Evolutionary conservation across 2,113 vertebrate species (phyloP), one percentile per base, ranked within the genome.

Genomic region (Myxocyprinus asiaticus): DNA sequence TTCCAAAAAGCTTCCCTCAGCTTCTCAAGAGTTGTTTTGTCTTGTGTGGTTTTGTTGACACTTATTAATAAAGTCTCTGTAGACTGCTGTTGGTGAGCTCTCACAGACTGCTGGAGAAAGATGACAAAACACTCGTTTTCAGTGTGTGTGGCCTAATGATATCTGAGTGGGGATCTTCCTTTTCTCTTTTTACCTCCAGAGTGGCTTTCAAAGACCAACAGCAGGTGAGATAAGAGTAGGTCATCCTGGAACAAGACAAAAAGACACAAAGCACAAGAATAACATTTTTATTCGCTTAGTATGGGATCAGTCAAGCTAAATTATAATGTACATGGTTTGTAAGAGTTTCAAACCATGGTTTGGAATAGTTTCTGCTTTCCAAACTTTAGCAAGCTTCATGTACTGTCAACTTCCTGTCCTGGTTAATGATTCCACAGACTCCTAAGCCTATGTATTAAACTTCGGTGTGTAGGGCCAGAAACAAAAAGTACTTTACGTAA

Each of bases 161-260:
- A 91, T 90, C 86, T 83, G 86, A 89, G 85, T 81, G 9, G 53
- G 87, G 83, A 88, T 91, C 88, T 79, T 88, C 80, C 74, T 56
- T 72, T 6, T 48, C 67, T 69, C 74, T 62, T 83, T 79, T 86
- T 50, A 72, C 85, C 84, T 90, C 85, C 88, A 72, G 85, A 86
- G 80, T 78, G 82, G 81, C 87, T 89, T 84, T 87, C 83, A 3
- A 75, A 86, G 81, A 85, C 87, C 82, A 86, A 87, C 85, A 73
- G 14, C 47, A 56, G 82, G 86, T 80, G 85, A 86, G 85, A 89
- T 87, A 87, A 88, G 82, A 82, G 61, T 78, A 83, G 84, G 84
- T 92, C 89, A 91, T 88, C 90, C 91, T 92, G 89, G 17, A 83
- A 17, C 64, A 44, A 44, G 47, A 80, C 44, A 76, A 11, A 48